These are phyloP conservation scores for Himalopsyche japonica DNA, from an alignment of 2,888 invertebrate genomes.

Conservation along the genomic window DNA sequence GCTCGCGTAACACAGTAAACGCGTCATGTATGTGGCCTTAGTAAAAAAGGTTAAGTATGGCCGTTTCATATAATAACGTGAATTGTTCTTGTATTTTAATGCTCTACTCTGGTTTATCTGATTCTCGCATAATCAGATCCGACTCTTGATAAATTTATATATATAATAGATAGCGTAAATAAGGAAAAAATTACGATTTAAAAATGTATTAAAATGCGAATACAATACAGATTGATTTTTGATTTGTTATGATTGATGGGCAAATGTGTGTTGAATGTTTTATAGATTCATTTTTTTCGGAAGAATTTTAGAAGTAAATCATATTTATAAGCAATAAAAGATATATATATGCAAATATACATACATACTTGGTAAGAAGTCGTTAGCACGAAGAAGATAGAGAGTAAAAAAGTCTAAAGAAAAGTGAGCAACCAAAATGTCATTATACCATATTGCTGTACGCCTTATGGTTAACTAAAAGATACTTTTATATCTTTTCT, in stretches of 20 bases:
- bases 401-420: background rate
- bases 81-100: no score
- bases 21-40: no score
- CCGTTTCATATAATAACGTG: no score
- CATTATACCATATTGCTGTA: background rate
- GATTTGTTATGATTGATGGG: background rate
- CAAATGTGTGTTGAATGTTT: background rate
- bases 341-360: background rate
- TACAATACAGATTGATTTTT: background rate
- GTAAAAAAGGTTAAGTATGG: no score
- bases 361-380: conserved; percentile 33
- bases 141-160: no score
- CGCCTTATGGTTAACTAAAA: background rate
- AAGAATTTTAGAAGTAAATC: background rate
- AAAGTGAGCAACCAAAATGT: background rate
- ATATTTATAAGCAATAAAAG: background rate
- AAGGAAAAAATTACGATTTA: background rate
- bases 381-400: conserved; percentile 20
- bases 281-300: background rate
- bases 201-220: background rate
- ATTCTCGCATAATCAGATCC: no score
- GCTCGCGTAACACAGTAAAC: no score
- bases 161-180: background rate
- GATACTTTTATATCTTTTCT: background rate
- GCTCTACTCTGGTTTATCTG: no score